Evolutionary conservation across 2,888 invertebrate genomes (phyloP).

Genomic region (Calameuta filiformis): DNA sequence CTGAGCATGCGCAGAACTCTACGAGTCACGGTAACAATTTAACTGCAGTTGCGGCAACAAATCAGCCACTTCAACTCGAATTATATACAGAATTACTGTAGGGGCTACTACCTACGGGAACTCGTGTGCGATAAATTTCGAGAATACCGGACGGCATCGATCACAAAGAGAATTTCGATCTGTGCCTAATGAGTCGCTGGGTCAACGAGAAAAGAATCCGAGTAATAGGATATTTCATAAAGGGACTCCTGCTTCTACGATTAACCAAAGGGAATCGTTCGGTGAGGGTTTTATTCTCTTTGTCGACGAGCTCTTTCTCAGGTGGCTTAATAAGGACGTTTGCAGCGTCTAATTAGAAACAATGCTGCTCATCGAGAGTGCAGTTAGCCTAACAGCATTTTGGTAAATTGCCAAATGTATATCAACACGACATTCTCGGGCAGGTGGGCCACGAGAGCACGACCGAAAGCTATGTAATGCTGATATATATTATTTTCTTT

Average conservation of each 20-base stretch:
- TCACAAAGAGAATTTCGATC: background rate
- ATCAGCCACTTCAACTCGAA: conserved; percentile 23
- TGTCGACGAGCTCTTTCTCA: background rate
- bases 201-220: background rate
- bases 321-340: background rate
- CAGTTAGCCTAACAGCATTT: background rate
- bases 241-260: background rate
- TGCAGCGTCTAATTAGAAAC: background rate
- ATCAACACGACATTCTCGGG: background rate
- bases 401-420: background rate
- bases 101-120: background rate
- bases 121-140: background rate
- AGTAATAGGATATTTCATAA: background rate
- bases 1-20: background rate
- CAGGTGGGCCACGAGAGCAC: background rate
- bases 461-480: background rate
- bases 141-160: background rate
- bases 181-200: background rate
- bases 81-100: conserved; percentile 10
- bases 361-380: background rate
- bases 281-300: background rate
- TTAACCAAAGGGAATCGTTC: background rate
- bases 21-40: conserved; percentile 4
- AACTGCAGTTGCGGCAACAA: conserved; percentile 11
- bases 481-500: background rate